Evolutionary conservation across 2,888 invertebrate species (phyloP), one percentile per base, ranked within the genome.

Genomic region (Troilus luridus): DNA sequence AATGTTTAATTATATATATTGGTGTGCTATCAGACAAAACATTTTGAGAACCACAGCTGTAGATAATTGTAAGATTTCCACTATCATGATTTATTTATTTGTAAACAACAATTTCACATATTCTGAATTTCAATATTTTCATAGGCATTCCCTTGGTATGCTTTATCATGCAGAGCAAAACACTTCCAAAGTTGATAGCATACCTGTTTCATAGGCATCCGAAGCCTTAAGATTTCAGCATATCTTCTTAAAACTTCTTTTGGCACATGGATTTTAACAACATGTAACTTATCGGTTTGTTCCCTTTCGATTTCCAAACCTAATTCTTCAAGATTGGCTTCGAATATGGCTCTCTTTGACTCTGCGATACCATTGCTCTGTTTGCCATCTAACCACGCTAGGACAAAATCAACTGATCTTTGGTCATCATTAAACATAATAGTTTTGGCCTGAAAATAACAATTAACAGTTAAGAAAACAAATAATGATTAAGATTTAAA

Each of bases 171-270:
- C n/a, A 11, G 10, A 12, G 5, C 12, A 24, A 67, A 10, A 64
- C 24, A 67, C 67, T 24, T 24, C 3, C 3, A 14, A 24, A 67
- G 7, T 67, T 56, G n/a, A 56, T 58, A 14, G 21, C 60, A 88
- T 94, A 97, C 96, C 95, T 97, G 97, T 95, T 97, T 98, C 98
- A 99, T 98, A 9, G 98, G 98, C 97, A 98, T 97, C 94, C 98
- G 95, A 56, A 98, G 95, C 94, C 98, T 98, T 93, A 98, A 95
- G 93, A 98, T 97, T 94, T 99, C 99, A 92, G 98, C 96, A 94
- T 98, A 98, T 93, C 98, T 96, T 93, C 97, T 95, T 89, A 98
- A 94, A 11, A 98, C 98, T 93, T 97, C 96, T 93, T 96, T 94
- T 0, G 98, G 98, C 0, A 98, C 97, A 94, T 98, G 98, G 92